Evolutionary conservation across 2,888 invertebrate genomes (phyloP), one percentile per base, ranked within the genome.

Genomic region (Pilophorus perplexus): DNA sequence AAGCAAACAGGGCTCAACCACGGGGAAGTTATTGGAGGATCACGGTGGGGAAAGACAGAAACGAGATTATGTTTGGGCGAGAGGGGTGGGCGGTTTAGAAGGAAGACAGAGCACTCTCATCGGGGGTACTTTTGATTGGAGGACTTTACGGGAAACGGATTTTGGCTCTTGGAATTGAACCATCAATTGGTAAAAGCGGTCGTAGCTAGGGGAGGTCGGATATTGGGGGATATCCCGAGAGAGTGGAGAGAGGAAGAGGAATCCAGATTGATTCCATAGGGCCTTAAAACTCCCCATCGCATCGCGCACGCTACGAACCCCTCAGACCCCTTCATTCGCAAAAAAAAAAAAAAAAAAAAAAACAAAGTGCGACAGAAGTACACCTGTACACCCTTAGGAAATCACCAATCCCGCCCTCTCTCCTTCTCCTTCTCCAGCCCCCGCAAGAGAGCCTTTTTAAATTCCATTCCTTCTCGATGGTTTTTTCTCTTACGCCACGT

Each of bases 171-270:
- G 65, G 55, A 65, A 65, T 65, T 65, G 65, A 65, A 55, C 65
- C 65, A 65, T 65, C 65, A 65, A 65, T 65, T 50, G 54, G 62
- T 62, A 18, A 48, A 60, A 64, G 64, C 27, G 64, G 64, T n/a
- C n/a, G n/a, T n/a, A n/a, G n/a, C n/a, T n/a, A n/a, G 14, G 18
- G 52, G 48, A 10, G 38, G 65, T 18, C 14, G 28, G 33, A n/a
- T 28, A 12, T 54, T 33, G 27, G 42, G 42, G 2, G 33, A 20
- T n/a, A 28, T 5, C 2, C 18, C 25, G 48, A 10, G 60, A 20
- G 16, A 48, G 16, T 14, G 42, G 44, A 14, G 42, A n/a, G n/a
- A n/a, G n/a, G n/a, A n/a, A n/a, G n/a, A n/a, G 40, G 44, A 59
- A 59, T 59, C 59, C 59, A 59, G 55, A 67, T 67, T 62, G 62